Percentiles rank a stretch among this genome's conserved stretches.
Evolutionary conservation across 2,888 invertebrate species (phyloP).

Genomic region (Spilosoma lubricipeda): DNA sequence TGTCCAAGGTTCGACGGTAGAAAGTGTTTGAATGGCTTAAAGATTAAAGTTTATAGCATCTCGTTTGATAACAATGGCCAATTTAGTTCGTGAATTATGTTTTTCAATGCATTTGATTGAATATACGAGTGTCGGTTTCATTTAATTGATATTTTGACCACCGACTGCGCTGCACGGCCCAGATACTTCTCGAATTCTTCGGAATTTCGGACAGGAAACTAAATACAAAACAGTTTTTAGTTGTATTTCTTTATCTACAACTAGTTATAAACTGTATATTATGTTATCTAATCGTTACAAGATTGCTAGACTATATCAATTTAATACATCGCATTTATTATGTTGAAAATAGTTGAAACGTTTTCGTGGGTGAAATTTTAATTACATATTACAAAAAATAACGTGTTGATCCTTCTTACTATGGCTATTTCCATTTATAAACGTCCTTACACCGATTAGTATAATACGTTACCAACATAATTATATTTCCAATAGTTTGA

Average conservation of each 20-base stretch:
- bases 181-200: neutral
- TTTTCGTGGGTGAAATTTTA: slow-evolving; percentile 38
- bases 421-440: neutral
- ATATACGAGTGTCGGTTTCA: slow-evolving; percentile 32
- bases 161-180: slow-evolving; percentile 3
- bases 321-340: slow-evolving; percentile 31
- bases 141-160: slow-evolving; percentile 27
- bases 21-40: slow-evolving; percentile 66
- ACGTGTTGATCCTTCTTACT: slow-evolving; percentile 4
- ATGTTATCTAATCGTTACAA: slow-evolving; percentile 43
- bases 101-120: slow-evolving; percentile 50
- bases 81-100: slow-evolving; percentile 55
- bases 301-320: slow-evolving; percentile 38
- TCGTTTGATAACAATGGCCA: slow-evolving; percentile 64
- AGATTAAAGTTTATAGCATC: slow-evolving; percentile 60
- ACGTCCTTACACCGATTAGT: neutral
- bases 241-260: slow-evolving; percentile 15
- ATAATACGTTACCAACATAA: neutral
- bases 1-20: slow-evolving; percentile 61
- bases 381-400: slow-evolving; percentile 45
- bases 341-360: slow-evolving; percentile 42
- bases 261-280: slow-evolving; percentile 36
- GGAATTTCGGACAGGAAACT: slow-evolving; percentile 13
- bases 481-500: too few relatives aligned
- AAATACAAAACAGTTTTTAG: slow-evolving; percentile 2